Conservation (phyloP, 2,888 invertebrate species). For the Trypoxylon attenuatum region DNA sequence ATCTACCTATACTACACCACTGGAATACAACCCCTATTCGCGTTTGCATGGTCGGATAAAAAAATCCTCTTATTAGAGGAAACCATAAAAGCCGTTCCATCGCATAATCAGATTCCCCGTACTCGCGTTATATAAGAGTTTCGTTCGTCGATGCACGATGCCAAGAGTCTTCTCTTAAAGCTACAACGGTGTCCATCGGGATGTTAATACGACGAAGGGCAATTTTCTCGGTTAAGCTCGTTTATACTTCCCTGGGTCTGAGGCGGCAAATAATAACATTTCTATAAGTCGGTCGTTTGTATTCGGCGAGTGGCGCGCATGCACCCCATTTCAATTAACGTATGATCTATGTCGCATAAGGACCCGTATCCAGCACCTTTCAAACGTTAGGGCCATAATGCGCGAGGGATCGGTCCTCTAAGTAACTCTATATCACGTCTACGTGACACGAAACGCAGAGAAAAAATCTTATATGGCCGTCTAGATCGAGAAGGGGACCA, state of each 20-base stretch:
- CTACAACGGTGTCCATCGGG: conserved; percentile 37
- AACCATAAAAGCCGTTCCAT: neutral
- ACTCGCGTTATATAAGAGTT: conserved; percentile 11
- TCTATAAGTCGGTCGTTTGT: conserved; percentile 75
- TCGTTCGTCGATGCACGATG: conserved; percentile 5
- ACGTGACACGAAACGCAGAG: conserved; percentile 69
- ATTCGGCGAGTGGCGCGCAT: conserved; percentile 70
- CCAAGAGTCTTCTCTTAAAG: conserved; percentile 13
- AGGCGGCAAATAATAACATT: conserved; percentile 72
- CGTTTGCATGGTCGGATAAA: conserved; percentile 66
- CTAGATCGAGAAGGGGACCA: conserved; percentile 13
- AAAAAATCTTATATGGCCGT: conserved; percentile 49
- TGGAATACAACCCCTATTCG: conserved; percentile 64
- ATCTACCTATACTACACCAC: conserved; percentile 42
- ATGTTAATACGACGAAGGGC: conserved; percentile 62
- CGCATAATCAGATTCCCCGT: too few relatives aligned
- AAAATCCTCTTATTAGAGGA: conserved; percentile 14
- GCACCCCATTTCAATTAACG: conserved; percentile 75
- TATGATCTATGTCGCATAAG: conserved; percentile 74
- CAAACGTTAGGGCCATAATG: conserved; percentile 67
- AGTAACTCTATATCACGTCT: conserved; percentile 74
- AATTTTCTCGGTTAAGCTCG: conserved; percentile 65
- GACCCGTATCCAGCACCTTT: conserved; percentile 66
- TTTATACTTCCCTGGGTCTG: conserved; percentile 38
- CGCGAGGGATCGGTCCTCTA: conserved; percentile 69